A percentile compares a stretch with the other conserved stretches of the same genome.
phyloP scores from a whole-genome alignment of 2,797 vertebrate genomes.

The Tamandua tetradactyla region DNA sequence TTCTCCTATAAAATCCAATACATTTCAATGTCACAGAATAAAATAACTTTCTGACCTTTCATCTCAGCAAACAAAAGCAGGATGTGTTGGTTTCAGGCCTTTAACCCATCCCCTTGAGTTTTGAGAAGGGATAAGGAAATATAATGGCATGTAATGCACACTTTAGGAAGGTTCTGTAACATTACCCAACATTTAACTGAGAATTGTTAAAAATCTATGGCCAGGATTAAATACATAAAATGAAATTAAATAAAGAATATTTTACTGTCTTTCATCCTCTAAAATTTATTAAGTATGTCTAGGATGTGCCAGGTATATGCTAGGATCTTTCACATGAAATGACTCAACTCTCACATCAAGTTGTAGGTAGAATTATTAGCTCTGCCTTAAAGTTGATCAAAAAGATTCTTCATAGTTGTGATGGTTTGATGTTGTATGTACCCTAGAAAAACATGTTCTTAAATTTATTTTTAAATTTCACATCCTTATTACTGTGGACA shows the following conservation, averaged over 20 bases:
- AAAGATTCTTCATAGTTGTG: not conserved
- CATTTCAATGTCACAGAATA: not conserved
- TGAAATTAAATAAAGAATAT: conserved; percentile 30
- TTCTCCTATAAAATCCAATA: not conserved
- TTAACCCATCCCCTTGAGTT: conserved; percentile 2
- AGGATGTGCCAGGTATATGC: not conserved
- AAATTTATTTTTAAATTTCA: no score
- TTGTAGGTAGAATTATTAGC: not conserved
- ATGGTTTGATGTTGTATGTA: no score
- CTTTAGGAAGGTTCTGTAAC: not conserved
- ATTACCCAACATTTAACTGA: not conserved
- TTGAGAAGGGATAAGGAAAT: not conserved
- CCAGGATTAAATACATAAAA: not conserved
- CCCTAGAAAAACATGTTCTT: no score
- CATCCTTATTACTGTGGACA: no score
- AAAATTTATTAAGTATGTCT: not conserved
- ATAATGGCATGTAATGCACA: not conserved
- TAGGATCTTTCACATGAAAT: not conserved
- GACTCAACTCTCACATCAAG: not conserved
- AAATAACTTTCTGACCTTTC: not conserved
- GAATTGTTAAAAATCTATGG: not conserved
- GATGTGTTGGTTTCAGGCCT: not conserved
- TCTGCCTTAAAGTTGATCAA: not conserved
- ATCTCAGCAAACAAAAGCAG: not conserved
- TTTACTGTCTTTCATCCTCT: not conserved